phyloP scores from a whole-genome alignment of 2,797 vertebrate species.

The Chloroceryle inda region DNA sequence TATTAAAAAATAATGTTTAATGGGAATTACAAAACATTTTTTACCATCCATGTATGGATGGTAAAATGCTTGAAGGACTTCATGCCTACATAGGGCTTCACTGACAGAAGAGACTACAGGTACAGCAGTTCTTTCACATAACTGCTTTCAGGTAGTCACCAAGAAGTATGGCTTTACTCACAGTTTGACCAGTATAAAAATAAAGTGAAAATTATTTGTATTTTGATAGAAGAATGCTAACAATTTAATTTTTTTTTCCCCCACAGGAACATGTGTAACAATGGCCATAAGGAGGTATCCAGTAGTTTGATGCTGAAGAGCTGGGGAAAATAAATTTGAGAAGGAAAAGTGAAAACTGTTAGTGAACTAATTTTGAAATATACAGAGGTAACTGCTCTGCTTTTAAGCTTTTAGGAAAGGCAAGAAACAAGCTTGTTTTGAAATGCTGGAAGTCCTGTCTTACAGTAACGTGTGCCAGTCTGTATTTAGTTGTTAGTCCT shows the following conservation, averaged over 20 bases:
- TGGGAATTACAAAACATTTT: not conserved
- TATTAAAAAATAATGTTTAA: not conserved
- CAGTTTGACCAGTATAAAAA: not conserved
- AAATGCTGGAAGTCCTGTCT: not conserved
- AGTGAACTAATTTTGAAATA: not conserved
- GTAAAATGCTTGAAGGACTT: not conserved
- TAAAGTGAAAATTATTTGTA: not conserved
- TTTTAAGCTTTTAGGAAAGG: not conserved
- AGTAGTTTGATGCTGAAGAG: not conserved
- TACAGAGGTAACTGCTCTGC: not conserved
- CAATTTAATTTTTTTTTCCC: not conserved
- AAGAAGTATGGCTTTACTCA: not conserved
- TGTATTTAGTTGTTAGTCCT: not conserved
- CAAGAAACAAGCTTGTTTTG: not conserved
- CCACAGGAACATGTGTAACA: not conserved
- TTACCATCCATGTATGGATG: not conserved
- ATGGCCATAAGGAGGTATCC: not conserved
- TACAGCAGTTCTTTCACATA: not conserved
- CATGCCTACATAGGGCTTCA: not conserved
- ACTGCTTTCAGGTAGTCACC: not conserved
- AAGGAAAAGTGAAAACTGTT: not conserved
- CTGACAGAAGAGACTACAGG: not conserved
- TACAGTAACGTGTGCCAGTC: not conserved
- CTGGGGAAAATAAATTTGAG: conserved; percentile 1
- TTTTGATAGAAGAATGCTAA: not conserved